A percentile compares a stretch with the other conserved stretches of the same genome.
Conservation (phyloP, 2,113 vertebrate genomes). For the Polyodon spathula region DNA sequence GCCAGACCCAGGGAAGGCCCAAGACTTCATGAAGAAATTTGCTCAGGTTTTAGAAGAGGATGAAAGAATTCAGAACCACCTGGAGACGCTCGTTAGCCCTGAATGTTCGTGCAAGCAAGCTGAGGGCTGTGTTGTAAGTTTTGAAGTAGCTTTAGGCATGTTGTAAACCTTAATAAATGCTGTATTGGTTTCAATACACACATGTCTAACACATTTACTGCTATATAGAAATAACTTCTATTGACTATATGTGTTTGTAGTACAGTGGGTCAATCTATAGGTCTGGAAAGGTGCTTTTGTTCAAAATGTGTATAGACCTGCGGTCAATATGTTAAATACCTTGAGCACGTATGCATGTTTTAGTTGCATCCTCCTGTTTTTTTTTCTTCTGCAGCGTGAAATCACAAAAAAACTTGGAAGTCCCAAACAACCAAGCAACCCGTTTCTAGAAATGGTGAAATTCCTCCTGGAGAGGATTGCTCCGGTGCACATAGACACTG, state of each 20-base stretch:
- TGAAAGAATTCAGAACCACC: conserved; percentile 77
- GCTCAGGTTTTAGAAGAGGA: conserved; percentile 95
- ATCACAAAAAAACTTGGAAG: conserved; percentile 74
- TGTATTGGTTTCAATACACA: background rate
- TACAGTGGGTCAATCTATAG: too few relatives aligned
- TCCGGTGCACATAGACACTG: conserved; percentile 71
- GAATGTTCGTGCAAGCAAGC: conserved; percentile 71
- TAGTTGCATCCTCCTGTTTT: too few relatives aligned
- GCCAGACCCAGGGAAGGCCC: conserved; percentile 93
- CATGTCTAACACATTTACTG: background rate
- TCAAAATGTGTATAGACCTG: too few relatives aligned
- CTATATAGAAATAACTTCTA: background rate
- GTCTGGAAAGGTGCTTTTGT: too few relatives aligned
- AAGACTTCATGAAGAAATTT: conserved; percentile 97
- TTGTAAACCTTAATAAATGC: background rate
- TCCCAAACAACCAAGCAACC: conserved; percentile 75
- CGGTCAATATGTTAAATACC: too few relatives aligned
- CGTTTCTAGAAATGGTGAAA: conserved; percentile 82
- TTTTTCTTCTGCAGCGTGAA: conserved; percentile 57
- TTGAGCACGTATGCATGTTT: background rate
- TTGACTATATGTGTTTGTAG: too few relatives aligned
- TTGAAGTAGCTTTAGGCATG: too few relatives aligned
- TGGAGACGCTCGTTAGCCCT: conserved; percentile 70
- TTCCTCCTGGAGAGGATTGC: conserved; percentile 79
- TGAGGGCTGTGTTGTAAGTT: conserved; percentile 74